A percentile compares a stretch with the other conserved stretches of the same genome.
These are phyloP conservation scores for Lethocerus indicus DNA, from an alignment of 1,140 invertebrate genomes.

Conservation along the genomic window DNA sequence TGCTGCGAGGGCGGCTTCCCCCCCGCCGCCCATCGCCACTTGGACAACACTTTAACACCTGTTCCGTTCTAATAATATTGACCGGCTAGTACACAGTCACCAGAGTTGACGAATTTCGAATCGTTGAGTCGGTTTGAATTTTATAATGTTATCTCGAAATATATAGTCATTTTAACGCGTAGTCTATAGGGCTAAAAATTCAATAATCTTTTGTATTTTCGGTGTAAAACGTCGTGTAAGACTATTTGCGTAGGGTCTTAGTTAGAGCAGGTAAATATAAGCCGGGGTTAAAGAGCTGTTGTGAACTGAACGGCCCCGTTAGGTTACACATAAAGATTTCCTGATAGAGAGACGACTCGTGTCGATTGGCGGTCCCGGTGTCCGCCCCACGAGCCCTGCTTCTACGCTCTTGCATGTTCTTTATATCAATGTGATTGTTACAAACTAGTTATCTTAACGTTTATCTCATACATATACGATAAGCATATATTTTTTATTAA, in stretches of 20 bases:
- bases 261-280: too few species aligned
- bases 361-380: too few species aligned
- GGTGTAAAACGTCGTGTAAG: conserved; percentile 9
- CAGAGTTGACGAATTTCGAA: conserved; percentile 1
- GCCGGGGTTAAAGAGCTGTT: too few species aligned
- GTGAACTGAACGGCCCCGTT: too few species aligned
- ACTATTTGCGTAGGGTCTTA: conserved; percentile 8
- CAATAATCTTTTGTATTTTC: conserved; percentile 12
- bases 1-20: too few species aligned
- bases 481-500: conserved; percentile 18
- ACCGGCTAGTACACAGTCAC: too few species aligned
- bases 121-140: background rate
- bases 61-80: too few species aligned
- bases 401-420: conserved; percentile 15
- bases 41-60: too few species aligned
- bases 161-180: conserved; percentile 3
- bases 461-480: conserved; percentile 9
- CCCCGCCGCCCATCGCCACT: too few species aligned
- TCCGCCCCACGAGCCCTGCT: conserved; percentile 3
- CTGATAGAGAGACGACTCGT: too few species aligned
- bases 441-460: conserved; percentile 13
- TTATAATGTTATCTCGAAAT: conserved; percentile 7
- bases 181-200: conserved; percentile 5
- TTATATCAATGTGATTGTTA: conserved; percentile 17
- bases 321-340: too few species aligned